phyloP scores from a whole-genome alignment of 23 tunicate genomes.

The Botrylloides violaceus region DNA sequence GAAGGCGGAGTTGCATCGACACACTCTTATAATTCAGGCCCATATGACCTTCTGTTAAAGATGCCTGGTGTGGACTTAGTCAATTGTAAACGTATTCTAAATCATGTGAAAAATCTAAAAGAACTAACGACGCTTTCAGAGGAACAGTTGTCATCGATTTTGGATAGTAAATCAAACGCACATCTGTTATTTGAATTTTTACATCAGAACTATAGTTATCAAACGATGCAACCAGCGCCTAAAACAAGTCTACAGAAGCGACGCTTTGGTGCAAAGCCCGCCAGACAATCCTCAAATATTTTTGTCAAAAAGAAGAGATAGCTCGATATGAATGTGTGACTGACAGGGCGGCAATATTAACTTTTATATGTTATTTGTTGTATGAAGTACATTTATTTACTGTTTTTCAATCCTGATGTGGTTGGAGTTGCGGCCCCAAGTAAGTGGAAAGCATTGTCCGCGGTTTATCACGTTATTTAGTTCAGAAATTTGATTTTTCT shows the following conservation, averaged over 20 bases:
- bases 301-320: background rate
- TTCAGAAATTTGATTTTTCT: too few relatives aligned
- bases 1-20: slow-evolving; percentile 16
- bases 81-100: slow-evolving; percentile 54
- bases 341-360: too few relatives aligned
- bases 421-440: too few relatives aligned
- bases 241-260: background rate
- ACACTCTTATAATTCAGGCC: slow-evolving; percentile 41
- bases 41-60: slow-evolving; percentile 65
- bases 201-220: background rate
- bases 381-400: too few relatives aligned
- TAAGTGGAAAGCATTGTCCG: too few relatives aligned
- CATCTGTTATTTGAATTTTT: slow-evolving; percentile 16
- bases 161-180: slow-evolving; percentile 59
- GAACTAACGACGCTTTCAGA: slow-evolving; percentile 45
- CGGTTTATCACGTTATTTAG: too few relatives aligned
- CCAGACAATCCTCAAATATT: background rate
- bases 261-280: background rate
- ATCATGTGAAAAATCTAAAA: slow-evolving; percentile 53
- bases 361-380: too few relatives aligned
- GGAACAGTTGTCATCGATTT: slow-evolving; percentile 25
- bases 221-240: background rate
- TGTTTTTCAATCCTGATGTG: too few relatives aligned
- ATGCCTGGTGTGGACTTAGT: slow-evolving; percentile 80
- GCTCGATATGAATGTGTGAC: too few relatives aligned